phyloP scores from a whole-genome alignment of 2,113 vertebrate species.

The Eptatretus burgeri region DNA sequence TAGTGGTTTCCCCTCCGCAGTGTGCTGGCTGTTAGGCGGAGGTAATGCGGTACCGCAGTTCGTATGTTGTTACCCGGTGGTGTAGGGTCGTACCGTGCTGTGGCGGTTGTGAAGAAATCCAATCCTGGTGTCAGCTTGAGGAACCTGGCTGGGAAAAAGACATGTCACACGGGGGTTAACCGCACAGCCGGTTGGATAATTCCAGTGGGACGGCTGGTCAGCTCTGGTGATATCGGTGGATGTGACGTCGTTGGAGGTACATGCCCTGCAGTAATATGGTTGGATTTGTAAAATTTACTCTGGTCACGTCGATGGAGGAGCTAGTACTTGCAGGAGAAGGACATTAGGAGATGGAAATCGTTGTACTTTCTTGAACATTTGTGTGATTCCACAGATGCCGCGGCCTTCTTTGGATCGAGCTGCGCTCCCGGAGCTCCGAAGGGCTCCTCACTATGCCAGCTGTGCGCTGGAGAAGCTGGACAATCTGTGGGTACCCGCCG shows the following conservation, averaged over 20 bases:
- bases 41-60: too few relatives aligned
- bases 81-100: slow-evolving; percentile 22
- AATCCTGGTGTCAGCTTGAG: slow-evolving; percentile 20
- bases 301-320: too few relatives aligned
- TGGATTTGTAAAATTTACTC: too few relatives aligned
- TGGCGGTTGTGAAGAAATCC: slow-evolving; percentile 38
- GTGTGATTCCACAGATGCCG: too few relatives aligned
- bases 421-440: slow-evolving; percentile 39
- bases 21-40: too few relatives aligned
- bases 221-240: slow-evolving; percentile 12
- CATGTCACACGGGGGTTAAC: slow-evolving; percentile 36
- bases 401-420: slow-evolving; percentile 20
- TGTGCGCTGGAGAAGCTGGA: slow-evolving; percentile 21
- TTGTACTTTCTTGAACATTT: too few relatives aligned
- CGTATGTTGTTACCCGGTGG: too few relatives aligned
- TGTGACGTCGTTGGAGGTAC: slow-evolving; percentile 33
- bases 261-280: too few relatives aligned
- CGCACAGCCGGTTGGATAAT: slow-evolving; percentile 52
- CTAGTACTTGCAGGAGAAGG: too few relatives aligned
- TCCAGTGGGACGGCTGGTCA: slow-evolving; percentile 28
- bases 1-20: too few relatives aligned
- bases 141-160: slow-evolving; percentile 27
- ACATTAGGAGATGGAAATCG: too few relatives aligned
- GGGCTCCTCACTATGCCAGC: slow-evolving; percentile 24
- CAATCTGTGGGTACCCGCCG: slow-evolving; percentile 11